Evolutionary conservation across 1,140 invertebrate species (phyloP).

Genomic region (Caenorhabditis remanei): DNA sequence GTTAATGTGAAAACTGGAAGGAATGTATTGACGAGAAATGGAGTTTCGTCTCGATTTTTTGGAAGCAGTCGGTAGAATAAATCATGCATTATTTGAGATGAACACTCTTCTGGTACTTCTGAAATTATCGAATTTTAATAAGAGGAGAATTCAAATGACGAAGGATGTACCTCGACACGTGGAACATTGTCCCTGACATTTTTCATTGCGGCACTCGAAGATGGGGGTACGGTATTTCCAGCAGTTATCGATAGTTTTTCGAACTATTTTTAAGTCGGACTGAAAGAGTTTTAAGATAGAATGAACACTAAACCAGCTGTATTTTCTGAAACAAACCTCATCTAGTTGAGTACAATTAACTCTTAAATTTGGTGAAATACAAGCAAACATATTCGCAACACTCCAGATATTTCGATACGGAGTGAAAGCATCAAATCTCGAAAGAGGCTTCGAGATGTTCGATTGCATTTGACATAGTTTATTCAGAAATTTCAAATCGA

Average conservation of each 20-base stretch:
- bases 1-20: constrained; percentile 73
- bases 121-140: background rate
- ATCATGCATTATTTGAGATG: constrained; percentile 76
- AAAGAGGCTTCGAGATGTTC: constrained; percentile 63
- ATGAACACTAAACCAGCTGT: no score
- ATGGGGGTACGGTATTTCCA: constrained; percentile 42
- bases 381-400: constrained; percentile 73
- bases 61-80: constrained; percentile 77
- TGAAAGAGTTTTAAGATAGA: constrained; percentile 27
- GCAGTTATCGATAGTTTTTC: constrained; percentile 28
- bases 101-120: constrained; percentile 70
- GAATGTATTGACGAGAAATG: constrained; percentile 74
- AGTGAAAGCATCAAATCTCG: constrained; percentile 68
- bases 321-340: background rate
- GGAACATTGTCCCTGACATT: constrained; percentile 43
- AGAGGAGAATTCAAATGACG: constrained; percentile 51
- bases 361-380: constrained; percentile 69
- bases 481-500: constrained; percentile 68
- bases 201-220: constrained; percentile 17
- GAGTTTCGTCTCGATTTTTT: constrained; percentile 67
- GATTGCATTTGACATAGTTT: constrained; percentile 73
- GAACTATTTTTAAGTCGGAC: constrained; percentile 34
- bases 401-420: constrained; percentile 73
- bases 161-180: constrained; percentile 46
- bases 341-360: constrained; percentile 73